Base-by-base conservation (phyloP, 2,888 invertebrate genomes). In the Athrips mouffetella region DNA sequence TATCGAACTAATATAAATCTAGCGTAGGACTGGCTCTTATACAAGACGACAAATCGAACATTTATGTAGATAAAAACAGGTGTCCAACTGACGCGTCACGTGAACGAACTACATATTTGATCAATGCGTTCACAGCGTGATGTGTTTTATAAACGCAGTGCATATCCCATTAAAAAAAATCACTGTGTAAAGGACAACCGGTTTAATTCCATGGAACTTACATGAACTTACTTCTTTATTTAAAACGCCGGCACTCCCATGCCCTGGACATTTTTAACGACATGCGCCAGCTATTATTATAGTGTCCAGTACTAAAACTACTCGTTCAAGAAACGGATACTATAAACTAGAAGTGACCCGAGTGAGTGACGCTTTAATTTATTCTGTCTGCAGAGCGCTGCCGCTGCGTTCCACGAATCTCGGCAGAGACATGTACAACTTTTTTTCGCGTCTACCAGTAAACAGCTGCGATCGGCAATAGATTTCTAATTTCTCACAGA, bases 401-500 rank as follows among this genome's bases (percentile, higher is more conserved):
- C 41, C 31, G 42, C 35, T n/a, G 25, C 25, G 35, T 48, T 48
- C 48, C 48, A 15, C 47, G 44, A 48, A 48, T 21, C 40, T 29
- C 6, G 37, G 48, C 27, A 18, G 13, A 29, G 45, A 49, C 45
- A 23, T 33, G 46, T 40, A 35, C 49, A 25, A 46, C 27, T 49
- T 46, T 45, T 45, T 49, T 49, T 23, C 27, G 29, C 16, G 10
- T 49, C 11, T 45, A 35, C 25, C n/a, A 23, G 31, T 30, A 30
- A 45, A 39, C 31, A 5, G 23, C 23, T 45, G 30, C 49, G 39
- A 49, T 49, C 30, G 48, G 44, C 27, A 44, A 48, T 45, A 29
- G 46, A 46, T 49, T 49, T 49, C 49, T 46, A 46, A 46, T 40
- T 46, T 48, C 48, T 42, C 48, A 29, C 33, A 42, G 15, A 25